Conservation (phyloP, 2,888 invertebrate genomes). For the Parapristionchus giblindavisi region DNA sequence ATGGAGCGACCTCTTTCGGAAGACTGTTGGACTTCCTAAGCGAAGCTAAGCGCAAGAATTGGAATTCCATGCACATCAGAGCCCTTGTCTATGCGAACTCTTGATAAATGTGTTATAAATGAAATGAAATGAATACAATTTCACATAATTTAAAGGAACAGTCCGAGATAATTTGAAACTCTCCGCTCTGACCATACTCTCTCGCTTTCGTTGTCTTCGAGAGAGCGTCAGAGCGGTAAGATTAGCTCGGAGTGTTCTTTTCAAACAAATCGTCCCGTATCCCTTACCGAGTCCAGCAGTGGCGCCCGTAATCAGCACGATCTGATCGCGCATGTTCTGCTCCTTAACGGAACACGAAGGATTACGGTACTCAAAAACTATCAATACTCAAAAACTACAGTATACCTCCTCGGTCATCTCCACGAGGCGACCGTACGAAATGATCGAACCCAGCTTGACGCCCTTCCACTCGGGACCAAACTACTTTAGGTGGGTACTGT, state of each 20-base stretch:
- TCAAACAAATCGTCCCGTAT: neutral
- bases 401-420: slow-evolving; percentile 22
- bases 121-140: too few species aligned
- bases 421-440: slow-evolving; percentile 14
- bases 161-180: too few species aligned
- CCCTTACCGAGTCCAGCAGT: slow-evolving; percentile 50
- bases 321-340: slow-evolving; percentile 41
- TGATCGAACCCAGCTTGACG: slow-evolving; percentile 17
- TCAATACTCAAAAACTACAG: neutral
- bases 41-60: too few species aligned
- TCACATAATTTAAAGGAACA: neutral
- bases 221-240: neutral
- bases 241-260: neutral
- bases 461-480: neutral
- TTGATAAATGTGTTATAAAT: too few species aligned
- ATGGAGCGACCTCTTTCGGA: too few species aligned
- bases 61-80: too few species aligned
- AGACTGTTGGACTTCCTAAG: too few species aligned
- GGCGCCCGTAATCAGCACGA: slow-evolving; percentile 53
- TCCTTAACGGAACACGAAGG: neutral
- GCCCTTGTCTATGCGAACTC: too few species aligned
- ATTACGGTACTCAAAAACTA: neutral
- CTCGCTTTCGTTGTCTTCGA: too few species aligned
- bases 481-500: slow-evolving; percentile 14
- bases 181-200: too few species aligned